Evolutionary conservation across 2,888 invertebrate genomes (phyloP).

Genomic region (Zaprionus obscuricornis): DNA sequence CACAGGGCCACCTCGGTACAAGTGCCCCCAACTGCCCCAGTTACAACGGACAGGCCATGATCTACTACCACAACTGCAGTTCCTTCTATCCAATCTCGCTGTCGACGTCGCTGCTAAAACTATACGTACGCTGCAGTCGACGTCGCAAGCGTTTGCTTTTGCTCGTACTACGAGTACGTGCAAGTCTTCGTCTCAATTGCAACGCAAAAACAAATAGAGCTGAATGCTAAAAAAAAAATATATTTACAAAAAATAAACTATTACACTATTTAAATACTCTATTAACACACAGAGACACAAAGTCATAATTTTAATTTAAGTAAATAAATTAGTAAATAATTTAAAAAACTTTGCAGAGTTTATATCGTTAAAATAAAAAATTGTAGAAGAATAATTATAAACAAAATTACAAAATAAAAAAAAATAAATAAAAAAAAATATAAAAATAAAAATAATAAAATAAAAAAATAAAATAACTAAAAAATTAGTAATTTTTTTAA

Average conservation of each 20-base stretch:
- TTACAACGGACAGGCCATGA: constrained; percentile 69
- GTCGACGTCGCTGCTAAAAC: constrained; percentile 8
- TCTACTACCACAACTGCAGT: constrained; percentile 69
- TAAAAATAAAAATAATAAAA: too few relatives aligned
- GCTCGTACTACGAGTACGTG: constrained; percentile 23
- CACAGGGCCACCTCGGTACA: constrained; percentile 68
- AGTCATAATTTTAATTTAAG: too few relatives aligned
- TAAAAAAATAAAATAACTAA: too few relatives aligned
- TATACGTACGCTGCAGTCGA: constrained; percentile 5
- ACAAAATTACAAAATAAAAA: too few relatives aligned
- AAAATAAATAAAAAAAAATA: too few relatives aligned
- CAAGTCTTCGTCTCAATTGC: constrained; percentile 44
- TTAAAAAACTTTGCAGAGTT: too few relatives aligned
- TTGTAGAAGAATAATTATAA: too few relatives aligned
- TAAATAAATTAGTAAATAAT: too few relatives aligned
- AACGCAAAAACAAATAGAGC: constrained; percentile 24
- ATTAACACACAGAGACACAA: too few relatives aligned
- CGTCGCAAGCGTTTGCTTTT: not conserved
- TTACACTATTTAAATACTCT: not conserved
- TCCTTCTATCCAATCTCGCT: constrained; percentile 14
- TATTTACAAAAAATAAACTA: not conserved
- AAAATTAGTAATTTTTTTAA: too few relatives aligned
- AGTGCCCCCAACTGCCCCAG: constrained; percentile 66
- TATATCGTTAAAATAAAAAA: too few relatives aligned
- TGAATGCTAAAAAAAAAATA: not conserved